phyloP scores from a whole-genome alignment of 64 coral and sea anemone species.

The Actinia tenebrosa region DNA sequence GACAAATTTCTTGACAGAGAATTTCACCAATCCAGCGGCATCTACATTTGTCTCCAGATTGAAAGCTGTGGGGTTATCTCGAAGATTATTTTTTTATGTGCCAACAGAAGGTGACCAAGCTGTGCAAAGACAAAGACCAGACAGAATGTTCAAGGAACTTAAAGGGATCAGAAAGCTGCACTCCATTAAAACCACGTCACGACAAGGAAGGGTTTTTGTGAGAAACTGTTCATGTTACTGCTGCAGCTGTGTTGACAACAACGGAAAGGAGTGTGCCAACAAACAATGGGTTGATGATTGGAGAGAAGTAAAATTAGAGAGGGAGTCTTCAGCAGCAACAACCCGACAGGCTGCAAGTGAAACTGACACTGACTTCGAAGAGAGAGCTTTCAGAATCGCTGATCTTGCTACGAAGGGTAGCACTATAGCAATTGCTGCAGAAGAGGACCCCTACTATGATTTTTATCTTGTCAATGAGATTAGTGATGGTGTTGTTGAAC shows the following conservation, averaged over 20 bases:
- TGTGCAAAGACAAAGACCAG: slow-evolving; percentile 3
- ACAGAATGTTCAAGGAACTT: slow-evolving; percentile 25
- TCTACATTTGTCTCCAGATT: slow-evolving; percentile 16
- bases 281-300: slow-evolving; percentile 46
- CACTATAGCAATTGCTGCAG: slow-evolving; percentile 30
- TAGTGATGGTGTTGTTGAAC: too few relatives aligned
- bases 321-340: slow-evolving; percentile 26
- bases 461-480: too few relatives aligned
- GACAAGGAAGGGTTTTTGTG: slow-evolving; percentile 22
- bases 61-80: slow-evolving; percentile 21
- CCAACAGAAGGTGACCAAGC: slow-evolving; percentile 6
- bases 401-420: slow-evolving; percentile 28
- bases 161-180: slow-evolving; percentile 36
- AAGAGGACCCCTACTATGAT: slow-evolving; percentile 25
- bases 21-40: slow-evolving; percentile 36
- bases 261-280: slow-evolving; percentile 10
- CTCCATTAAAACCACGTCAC: neutral
- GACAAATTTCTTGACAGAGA: slow-evolving; percentile 30
- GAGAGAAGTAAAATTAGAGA: slow-evolving; percentile 37
- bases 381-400: slow-evolving; percentile 16
- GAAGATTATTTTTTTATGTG: slow-evolving; percentile 30
- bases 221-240: slow-evolving; percentile 35
- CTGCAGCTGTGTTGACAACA: neutral
- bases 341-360: slow-evolving; percentile 30
- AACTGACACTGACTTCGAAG: slow-evolving; percentile 10